phyloP scores from a whole-genome alignment of 2,888 invertebrate genomes.

The Pteria penguin region DNA sequence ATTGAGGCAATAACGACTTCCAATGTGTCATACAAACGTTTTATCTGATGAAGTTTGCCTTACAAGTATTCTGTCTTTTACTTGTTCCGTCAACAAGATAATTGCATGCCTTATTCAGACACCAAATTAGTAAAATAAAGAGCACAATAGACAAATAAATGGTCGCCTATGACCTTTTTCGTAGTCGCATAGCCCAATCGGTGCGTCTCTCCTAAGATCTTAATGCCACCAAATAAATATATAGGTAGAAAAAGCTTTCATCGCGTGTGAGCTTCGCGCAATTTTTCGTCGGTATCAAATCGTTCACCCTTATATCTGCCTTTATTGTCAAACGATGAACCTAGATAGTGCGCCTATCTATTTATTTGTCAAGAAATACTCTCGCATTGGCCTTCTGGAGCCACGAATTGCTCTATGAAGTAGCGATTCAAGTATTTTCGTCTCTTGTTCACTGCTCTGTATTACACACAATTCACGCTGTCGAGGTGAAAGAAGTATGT shows the following conservation, averaged over 20 bases:
- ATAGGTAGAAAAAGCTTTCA: constrained; percentile 5
- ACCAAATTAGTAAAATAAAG: constrained; percentile 16
- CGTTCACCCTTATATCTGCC: too few species aligned
- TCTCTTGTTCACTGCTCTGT: constrained; percentile 6
- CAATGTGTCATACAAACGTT: too few species aligned
- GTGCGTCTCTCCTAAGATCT: too few species aligned
- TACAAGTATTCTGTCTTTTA: background rate
- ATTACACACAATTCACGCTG: constrained; percentile 17
- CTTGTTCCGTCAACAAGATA: constrained; percentile 14
- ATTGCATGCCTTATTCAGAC: constrained; percentile 19
- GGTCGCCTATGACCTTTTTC: background rate
- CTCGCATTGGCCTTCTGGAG: constrained; percentile 25
- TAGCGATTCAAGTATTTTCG: constrained; percentile 20
- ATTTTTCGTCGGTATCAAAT: too few species aligned
- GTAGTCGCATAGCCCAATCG: too few species aligned
- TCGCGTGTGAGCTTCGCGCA: too few species aligned
- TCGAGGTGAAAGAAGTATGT: constrained; percentile 24
- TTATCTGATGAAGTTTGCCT: background rate
- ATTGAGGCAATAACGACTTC: too few species aligned
- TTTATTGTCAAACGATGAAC: constrained; percentile 37
- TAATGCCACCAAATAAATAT: constrained; percentile 1
- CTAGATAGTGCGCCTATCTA: constrained; percentile 32
- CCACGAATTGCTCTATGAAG: constrained; percentile 31
- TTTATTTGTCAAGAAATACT: constrained; percentile 36
- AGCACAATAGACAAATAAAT: constrained; percentile 20